Evolutionary conservation across 1,140 invertebrate species (phyloP).

Genomic region (Calliopsis andreniformis): DNA sequence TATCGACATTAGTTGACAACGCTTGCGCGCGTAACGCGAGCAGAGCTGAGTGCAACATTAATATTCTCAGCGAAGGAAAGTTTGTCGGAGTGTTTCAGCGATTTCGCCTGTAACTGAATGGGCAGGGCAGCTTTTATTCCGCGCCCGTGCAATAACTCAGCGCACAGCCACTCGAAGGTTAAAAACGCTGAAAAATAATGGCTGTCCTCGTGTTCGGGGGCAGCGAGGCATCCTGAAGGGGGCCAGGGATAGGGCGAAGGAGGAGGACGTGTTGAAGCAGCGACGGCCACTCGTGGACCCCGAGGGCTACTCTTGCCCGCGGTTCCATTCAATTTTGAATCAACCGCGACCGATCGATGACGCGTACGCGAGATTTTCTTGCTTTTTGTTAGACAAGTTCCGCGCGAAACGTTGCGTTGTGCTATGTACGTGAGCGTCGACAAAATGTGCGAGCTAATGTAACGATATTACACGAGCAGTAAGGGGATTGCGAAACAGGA

Average conservation of each 20-base stretch:
- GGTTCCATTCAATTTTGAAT: slow-evolving; percentile 30
- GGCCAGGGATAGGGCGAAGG: neutral
- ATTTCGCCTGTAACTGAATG: neutral
- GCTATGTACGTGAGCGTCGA: neutral
- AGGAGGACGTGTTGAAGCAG: slow-evolving; percentile 29
- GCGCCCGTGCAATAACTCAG: slow-evolving; percentile 10
- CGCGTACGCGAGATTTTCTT: slow-evolving; percentile 28
- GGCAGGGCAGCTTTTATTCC: slow-evolving; percentile 18
- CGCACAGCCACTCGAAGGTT: slow-evolving; percentile 13
- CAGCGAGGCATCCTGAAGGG: neutral
- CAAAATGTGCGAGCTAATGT: slow-evolving; percentile 3
- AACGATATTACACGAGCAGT: neutral
- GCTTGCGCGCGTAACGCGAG: neutral
- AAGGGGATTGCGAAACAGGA: slow-evolving; percentile 26
- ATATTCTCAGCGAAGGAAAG: slow-evolving; percentile 26
- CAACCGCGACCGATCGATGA: slow-evolving; percentile 15
- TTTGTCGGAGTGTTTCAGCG: slow-evolving; percentile 20
- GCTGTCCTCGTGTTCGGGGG: neutral
- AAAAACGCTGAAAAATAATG: slow-evolving; percentile 52
- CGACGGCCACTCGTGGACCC: slow-evolving; percentile 33
- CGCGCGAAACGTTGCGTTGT: neutral
- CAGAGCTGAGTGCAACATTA: slow-evolving; percentile 33
- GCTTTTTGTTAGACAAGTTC: neutral
- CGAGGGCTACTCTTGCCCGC: slow-evolving; percentile 48
- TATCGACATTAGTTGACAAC: slow-evolving; percentile 12